Evolutionary conservation across 2,113 vertebrate species (phyloP).

Genomic region (Leptosomus discolor): DNA sequence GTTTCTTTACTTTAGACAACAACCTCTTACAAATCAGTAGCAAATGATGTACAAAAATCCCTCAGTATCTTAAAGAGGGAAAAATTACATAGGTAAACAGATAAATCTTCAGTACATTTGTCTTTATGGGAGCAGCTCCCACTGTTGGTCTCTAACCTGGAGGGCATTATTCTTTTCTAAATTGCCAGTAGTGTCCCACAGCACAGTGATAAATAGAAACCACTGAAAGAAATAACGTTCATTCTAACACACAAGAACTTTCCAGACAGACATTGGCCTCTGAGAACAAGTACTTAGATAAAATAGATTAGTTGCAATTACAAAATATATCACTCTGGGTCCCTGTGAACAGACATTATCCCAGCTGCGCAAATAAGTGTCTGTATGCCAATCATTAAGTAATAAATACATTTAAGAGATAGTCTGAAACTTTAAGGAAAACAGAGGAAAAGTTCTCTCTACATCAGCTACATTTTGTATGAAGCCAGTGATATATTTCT

Average conservation of each 20-base stretch:
- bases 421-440: conserved; percentile 24
- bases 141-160: conserved; percentile 75
- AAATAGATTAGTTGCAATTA: conserved; percentile 56
- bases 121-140: conserved; percentile 72
- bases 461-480: not conserved
- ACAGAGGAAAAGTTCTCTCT: not conserved
- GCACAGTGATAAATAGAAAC: conserved; percentile 77
- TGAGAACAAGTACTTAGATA: conserved; percentile 65
- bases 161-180: conserved; percentile 76
- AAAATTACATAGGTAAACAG: conserved; percentile 76
- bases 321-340: conserved; percentile 45
- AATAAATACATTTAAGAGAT: conserved; percentile 39
- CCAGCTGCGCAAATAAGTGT: conserved; percentile 23
- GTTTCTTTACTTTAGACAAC: conserved; percentile 57
- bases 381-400: conserved; percentile 30
- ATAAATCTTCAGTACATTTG: conserved; percentile 80
- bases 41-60: conserved; percentile 74
- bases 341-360: conserved; percentile 10
- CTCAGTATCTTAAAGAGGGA: conserved; percentile 69
- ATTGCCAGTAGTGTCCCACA: conserved; percentile 67
- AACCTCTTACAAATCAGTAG: conserved; percentile 69
- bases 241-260: conserved; percentile 65
- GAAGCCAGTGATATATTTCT: not conserved
- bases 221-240: conserved; percentile 66
- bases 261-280: conserved; percentile 59